Conservation (phyloP, 2,888 invertebrate genomes). For the Synanthedon formicaeformis region DNA sequence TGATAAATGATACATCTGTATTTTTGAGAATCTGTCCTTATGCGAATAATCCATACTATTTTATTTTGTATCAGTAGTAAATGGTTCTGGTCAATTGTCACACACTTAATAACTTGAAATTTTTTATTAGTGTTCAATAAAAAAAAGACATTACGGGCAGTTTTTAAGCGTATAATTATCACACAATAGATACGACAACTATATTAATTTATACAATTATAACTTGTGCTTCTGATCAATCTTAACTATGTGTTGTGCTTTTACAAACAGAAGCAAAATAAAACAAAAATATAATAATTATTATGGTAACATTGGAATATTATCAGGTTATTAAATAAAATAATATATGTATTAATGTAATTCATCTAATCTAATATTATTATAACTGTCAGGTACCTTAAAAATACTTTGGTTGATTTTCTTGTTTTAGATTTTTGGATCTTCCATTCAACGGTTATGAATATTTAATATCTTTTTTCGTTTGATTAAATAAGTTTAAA, state of each 20-base stretch:
- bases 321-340: background rate
- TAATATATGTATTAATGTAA: background rate
- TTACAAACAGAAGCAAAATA: background rate
- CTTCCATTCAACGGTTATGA: too few species aligned
- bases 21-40: too few species aligned
- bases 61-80: too few species aligned
- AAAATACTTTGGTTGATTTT: slow-evolving; percentile 37
- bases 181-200: background rate
- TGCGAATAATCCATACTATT: too few species aligned
- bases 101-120: too few species aligned
- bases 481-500: too few species aligned
- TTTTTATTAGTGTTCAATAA: too few species aligned
- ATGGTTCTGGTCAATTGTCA: too few species aligned
- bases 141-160: background rate
- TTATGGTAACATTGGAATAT: background rate
- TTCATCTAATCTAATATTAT: too few species aligned
- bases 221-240: slow-evolving; percentile 6
- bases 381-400: slow-evolving; percentile 29
- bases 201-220: slow-evolving; percentile 1
- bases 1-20: too few species aligned
- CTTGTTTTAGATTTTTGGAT: too few species aligned
- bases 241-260: slow-evolving; percentile 3
- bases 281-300: background rate
- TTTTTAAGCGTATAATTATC: background rate
- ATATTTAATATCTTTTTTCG: too few species aligned